These are phyloP conservation scores for Carposina sasakii DNA, from an alignment of 1,140 invertebrate genomes.

Conservation along the genomic window DNA sequence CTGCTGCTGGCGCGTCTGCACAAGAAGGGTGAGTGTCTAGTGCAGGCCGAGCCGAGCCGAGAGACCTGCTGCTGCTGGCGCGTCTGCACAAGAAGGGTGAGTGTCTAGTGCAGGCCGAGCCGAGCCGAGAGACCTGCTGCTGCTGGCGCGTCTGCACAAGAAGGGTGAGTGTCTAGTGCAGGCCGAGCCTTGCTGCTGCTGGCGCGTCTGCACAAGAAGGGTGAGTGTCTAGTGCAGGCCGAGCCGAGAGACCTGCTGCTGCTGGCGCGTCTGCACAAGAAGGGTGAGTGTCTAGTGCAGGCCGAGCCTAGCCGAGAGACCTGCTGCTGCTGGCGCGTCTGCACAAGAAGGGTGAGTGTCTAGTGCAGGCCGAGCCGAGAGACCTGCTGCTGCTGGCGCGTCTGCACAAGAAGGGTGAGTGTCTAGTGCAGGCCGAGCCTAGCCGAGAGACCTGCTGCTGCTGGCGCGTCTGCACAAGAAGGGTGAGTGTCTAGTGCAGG, in stretches of 20 bases:
- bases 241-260: too few species aligned
- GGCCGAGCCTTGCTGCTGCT: too few species aligned
- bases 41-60: too few species aligned
- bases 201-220: slow-evolving; percentile 74
- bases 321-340: slow-evolving; percentile 81
- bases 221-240: slow-evolving; percentile 14
- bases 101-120: neutral
- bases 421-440: neutral
- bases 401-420: slow-evolving; percentile 71
- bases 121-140: too few species aligned
- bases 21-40: slow-evolving; percentile 43
- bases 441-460: too few species aligned
- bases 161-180: slow-evolving; percentile 34
- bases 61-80: too few species aligned
- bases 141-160: slow-evolving; percentile 78
- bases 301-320: too few species aligned
- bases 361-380: neutral
- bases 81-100: slow-evolving; percentile 73
- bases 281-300: slow-evolving; percentile 28
- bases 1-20: slow-evolving; percentile 80
- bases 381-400: too few species aligned
- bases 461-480: slow-evolving; percentile 78
- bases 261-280: slow-evolving; percentile 78
- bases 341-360: slow-evolving; percentile 62
- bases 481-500: slow-evolving; percentile 21